These are phyloP conservation scores for Cantharis nigra DNA, from an alignment of 2,888 invertebrate species.

Conservation along the genomic window DNA sequence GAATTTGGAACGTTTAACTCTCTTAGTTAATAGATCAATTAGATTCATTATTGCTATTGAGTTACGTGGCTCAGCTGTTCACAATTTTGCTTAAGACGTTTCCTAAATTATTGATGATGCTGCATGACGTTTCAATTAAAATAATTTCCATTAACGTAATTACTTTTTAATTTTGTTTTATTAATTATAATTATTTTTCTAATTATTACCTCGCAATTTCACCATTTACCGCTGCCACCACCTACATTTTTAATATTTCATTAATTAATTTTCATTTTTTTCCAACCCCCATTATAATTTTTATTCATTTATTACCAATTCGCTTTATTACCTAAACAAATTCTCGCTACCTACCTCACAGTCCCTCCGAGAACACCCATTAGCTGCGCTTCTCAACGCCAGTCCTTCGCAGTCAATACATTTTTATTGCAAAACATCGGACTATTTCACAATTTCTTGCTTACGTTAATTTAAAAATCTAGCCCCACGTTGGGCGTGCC, in stretches of 20 bases:
- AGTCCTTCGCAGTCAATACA: background rate
- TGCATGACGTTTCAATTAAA: slow-evolving; percentile 17
- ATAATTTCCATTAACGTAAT: slow-evolving; percentile 18
- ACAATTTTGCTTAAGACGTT: slow-evolving; percentile 13
- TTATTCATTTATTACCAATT: background rate
- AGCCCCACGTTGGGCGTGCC: too few relatives aligned
- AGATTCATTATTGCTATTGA: slow-evolving; percentile 31
- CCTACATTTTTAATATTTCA: background rate
- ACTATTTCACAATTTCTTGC: too few relatives aligned
- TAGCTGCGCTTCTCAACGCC: background rate
- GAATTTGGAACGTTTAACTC: slow-evolving; percentile 22
- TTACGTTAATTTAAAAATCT: too few relatives aligned
- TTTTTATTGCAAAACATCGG: too few relatives aligned
- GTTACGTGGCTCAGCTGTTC: slow-evolving; percentile 27
- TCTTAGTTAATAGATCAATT: slow-evolving; percentile 29
- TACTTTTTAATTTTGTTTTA: slow-evolving; percentile 20
- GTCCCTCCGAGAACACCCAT: background rate
- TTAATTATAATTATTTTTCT: background rate
- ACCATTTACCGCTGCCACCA: background rate
- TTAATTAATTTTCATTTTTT: background rate
- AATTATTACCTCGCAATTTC: background rate
- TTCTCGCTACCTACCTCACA: background rate
- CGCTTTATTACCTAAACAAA: background rate
- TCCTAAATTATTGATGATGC: slow-evolving; percentile 29
- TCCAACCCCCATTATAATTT: background rate